Base-by-base conservation (phyloP, 2,113 vertebrate genomes). In the Procavia capensis region DNA sequence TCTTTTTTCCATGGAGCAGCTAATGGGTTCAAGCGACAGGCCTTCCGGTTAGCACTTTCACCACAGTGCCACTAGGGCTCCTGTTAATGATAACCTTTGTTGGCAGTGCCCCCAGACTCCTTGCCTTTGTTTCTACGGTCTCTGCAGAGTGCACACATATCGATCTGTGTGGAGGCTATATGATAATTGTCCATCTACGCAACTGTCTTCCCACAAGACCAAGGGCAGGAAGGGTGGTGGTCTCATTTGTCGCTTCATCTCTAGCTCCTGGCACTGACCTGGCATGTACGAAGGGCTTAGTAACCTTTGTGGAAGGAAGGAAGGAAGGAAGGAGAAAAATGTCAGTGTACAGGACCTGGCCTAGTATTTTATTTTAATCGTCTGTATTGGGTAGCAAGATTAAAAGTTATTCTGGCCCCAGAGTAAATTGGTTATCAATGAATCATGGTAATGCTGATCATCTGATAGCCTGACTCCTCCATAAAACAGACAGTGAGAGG, bases 351-450 rank as follows among this genome's bases (percentile, higher is more conserved):
- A 41, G 47, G 43, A 41, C 50, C 74, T 79, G 79, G 66, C 89
- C 64, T 90, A 82, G 85, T 84, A 84, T 93, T 95, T 96, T 87
- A 68, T 90, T 92, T 93, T 84, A 96, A 81, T 91, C 90, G 96
- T 79, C 59, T 74, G 68, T 36, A 64, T 43, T 88, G 47, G 19
- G 83, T 47, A 90, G 78, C 72, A 87, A 88, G 54, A 94, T 81
- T 63, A 79, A 75, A 96, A 96, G 50, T 96, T 93, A 85, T 96
- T 85, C 66, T 90, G 91, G 78, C 54, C 43, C 54, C 66, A 74
- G 91, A 94, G 88, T 85, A 85, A 68, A 90, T 17, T 92, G 87
- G 72, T 96, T 96, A 72, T 14, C 59, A 82, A 61, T n/a, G 31
- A 80, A 82, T 90, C 93, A 86, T 57, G 43, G 7, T 31, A 78